Conservation (phyloP, 2,113 vertebrate genomes). For the Scartelaos histophorus region DNA sequence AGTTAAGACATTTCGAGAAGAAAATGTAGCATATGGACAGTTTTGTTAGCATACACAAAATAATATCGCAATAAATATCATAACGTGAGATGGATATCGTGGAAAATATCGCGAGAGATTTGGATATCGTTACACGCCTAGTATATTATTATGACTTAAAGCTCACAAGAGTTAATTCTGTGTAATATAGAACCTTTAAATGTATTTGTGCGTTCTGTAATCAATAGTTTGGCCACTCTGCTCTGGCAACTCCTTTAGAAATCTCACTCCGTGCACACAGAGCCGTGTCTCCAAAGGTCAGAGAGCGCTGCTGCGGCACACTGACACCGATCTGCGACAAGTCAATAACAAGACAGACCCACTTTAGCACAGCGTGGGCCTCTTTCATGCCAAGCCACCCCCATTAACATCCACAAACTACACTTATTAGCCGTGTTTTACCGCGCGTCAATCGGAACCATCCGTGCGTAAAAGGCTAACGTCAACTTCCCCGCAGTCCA, state of each 20-base stretch:
- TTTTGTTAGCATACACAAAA: too few relatives aligned
- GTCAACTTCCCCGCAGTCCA: too few relatives aligned
- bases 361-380: neutral
- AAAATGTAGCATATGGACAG: too few relatives aligned
- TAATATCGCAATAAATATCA: too few relatives aligned
- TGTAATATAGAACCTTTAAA: too few relatives aligned
- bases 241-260: neutral
- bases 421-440: neutral
- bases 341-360: neutral
- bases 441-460: neutral
- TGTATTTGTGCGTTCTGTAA: neutral
- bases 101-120: too few relatives aligned
- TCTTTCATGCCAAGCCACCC: neutral
- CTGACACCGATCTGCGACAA: constrained; percentile 5
- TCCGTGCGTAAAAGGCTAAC: too few relatives aligned
- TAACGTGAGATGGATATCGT: too few relatives aligned
- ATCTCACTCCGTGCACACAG: neutral
- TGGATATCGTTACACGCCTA: too few relatives aligned
- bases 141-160: too few relatives aligned
- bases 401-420: neutral
- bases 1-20: too few relatives aligned
- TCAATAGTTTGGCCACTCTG: neutral
- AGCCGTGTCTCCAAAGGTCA: neutral
- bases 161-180: too few relatives aligned
- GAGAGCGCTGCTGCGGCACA: neutral